phyloP scores from a whole-genome alignment of 2,113 vertebrate species.

The Hiodon tergisus region DNA sequence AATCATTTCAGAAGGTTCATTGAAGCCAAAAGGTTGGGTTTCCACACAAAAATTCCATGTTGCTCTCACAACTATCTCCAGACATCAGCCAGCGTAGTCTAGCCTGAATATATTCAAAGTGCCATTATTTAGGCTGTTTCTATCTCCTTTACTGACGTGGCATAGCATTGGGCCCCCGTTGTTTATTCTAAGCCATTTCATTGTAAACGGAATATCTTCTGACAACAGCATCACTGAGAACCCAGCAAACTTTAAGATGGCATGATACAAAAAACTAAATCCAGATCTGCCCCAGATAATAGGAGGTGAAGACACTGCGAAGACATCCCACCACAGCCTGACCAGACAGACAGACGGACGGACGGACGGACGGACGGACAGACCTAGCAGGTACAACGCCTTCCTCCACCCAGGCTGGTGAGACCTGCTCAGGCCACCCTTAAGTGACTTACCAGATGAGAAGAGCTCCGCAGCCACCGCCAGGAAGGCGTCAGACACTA shows the following conservation, averaged over 20 bases:
- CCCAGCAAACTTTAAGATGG: too few species aligned
- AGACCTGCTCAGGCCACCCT: background rate
- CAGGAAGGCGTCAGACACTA: slow-evolving; percentile 87
- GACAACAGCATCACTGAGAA: too few species aligned
- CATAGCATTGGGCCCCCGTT: too few species aligned
- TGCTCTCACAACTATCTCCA: slow-evolving; percentile 8
- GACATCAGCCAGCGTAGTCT: background rate
- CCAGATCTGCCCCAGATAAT: too few species aligned
- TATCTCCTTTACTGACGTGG: background rate
- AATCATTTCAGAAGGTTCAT: background rate
- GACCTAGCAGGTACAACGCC: background rate
- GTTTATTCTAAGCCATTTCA: too few species aligned
- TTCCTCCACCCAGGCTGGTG: background rate
- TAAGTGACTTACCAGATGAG: slow-evolving; percentile 71
- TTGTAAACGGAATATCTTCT: too few species aligned
- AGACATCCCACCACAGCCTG: background rate
- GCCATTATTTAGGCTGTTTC: background rate
- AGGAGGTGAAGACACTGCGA: background rate
- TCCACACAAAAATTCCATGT: background rate
- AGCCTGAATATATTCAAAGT: slow-evolving; percentile 8
- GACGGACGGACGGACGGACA: too few species aligned
- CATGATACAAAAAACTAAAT: too few species aligned
- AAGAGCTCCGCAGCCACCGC: slow-evolving; percentile 91
- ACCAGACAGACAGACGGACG: background rate
- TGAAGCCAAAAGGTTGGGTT: background rate